These are phyloP conservation scores for Sminthurinus aureus DNA, from an alignment of 2,888 invertebrate species.

Conservation along the genomic window DNA sequence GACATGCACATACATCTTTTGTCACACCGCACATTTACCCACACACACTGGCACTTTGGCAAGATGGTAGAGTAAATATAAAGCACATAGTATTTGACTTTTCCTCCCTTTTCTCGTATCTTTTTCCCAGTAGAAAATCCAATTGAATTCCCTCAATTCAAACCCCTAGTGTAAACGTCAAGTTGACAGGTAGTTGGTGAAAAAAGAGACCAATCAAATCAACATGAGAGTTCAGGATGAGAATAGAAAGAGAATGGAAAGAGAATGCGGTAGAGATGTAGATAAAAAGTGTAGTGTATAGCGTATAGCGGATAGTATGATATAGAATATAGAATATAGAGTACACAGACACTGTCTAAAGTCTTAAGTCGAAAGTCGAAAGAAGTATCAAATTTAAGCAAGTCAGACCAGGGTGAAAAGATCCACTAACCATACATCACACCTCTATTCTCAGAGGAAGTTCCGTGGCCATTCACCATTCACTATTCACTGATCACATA, in stretches of 20 bases:
- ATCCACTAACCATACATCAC: no score
- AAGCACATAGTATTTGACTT: neutral
- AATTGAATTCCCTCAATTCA: slow-evolving; percentile 28
- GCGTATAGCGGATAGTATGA: no score
- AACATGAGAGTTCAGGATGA: neutral
- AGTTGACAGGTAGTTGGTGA: slow-evolving; percentile 31
- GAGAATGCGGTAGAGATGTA: neutral
- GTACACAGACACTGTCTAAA: neutral
- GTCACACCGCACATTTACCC: neutral
- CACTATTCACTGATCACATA: neutral
- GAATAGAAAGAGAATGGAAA: slow-evolving; percentile 5
- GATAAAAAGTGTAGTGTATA: no score
- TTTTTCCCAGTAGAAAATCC: slow-evolving; percentile 18
- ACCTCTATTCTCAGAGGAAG: no score
- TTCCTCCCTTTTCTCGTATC: slow-evolving; percentile 2
- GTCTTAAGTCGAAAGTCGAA: neutral
- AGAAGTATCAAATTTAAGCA: no score
- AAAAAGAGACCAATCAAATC: slow-evolving; percentile 27
- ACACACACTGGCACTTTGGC: neutral
- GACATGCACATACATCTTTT: neutral
- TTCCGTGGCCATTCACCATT: no score
- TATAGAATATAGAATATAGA: neutral
- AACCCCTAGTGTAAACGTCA: slow-evolving; percentile 36
- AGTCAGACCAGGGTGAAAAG: no score
- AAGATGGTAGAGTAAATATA: no score